Conservation (phyloP, 2,888 invertebrate species). For the Automeris io region DNA sequence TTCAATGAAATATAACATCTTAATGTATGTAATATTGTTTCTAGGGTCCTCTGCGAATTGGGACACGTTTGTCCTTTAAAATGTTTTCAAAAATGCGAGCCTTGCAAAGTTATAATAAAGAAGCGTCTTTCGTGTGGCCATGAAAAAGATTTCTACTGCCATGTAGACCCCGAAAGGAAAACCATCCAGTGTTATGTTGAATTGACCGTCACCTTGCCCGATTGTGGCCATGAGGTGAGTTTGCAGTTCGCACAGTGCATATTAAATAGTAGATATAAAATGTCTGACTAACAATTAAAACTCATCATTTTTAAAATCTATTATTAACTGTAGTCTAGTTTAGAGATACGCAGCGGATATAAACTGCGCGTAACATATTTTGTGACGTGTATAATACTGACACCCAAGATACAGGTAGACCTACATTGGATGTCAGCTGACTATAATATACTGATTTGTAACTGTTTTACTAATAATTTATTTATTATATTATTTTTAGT, state of each 20-base stretch:
- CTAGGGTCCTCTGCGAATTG: constrained; percentile 62
- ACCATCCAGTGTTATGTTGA: constrained; percentile 34
- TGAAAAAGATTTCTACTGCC: constrained; percentile 52
- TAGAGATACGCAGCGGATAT: too few relatives aligned
- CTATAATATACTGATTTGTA: too few relatives aligned
- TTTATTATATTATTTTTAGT: too few relatives aligned
- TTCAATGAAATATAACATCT: neutral
- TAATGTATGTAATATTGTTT: constrained; percentile 15
- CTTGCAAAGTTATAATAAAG: constrained; percentile 52
- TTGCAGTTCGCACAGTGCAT: neutral
- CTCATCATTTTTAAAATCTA: too few relatives aligned
- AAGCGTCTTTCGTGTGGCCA: constrained; percentile 72
- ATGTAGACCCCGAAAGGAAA: constrained; percentile 49
- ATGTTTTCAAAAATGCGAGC: constrained; percentile 62
- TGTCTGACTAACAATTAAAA: too few relatives aligned
- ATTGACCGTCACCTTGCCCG: constrained; percentile 35
- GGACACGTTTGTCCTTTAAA: constrained; percentile 67
- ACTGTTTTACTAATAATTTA: too few relatives aligned
- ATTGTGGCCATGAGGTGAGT: constrained; percentile 51
- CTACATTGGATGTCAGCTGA: too few relatives aligned
- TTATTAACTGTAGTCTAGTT: too few relatives aligned
- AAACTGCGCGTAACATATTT: too few relatives aligned
- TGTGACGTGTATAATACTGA: too few relatives aligned
- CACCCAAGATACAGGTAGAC: too few relatives aligned
- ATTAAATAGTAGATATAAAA: neutral